These are phyloP conservation scores for Chionodraco myersi DNA, from an alignment of 2,113 vertebrate genomes.

Conservation along the genomic window DNA sequence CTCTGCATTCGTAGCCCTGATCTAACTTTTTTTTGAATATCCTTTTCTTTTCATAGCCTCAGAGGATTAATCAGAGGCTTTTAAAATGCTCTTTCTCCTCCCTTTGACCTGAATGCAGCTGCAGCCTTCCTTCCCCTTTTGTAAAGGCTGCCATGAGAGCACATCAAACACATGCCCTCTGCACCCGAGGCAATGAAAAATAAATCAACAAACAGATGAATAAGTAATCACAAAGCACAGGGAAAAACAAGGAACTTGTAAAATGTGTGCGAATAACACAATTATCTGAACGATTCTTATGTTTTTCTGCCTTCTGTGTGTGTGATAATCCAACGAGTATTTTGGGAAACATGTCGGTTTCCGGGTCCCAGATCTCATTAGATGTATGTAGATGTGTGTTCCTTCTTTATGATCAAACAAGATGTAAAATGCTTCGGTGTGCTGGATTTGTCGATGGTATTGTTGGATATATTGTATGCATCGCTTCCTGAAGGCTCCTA, in stretches of 20 bases:
- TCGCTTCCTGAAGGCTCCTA: slow-evolving; percentile 47
- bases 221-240: slow-evolving; percentile 67
- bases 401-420: slow-evolving; percentile 51
- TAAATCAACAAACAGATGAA: slow-evolving; percentile 81
- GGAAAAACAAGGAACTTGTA: slow-evolving; percentile 31
- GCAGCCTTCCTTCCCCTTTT: slow-evolving; percentile 51
- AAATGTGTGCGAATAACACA: slow-evolving; percentile 39
- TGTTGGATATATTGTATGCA: slow-evolving; percentile 33
- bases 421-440: slow-evolving; percentile 35
- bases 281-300: slow-evolving; percentile 41
- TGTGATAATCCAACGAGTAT: slow-evolving; percentile 46
- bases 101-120: slow-evolving; percentile 70
- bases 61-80: slow-evolving; percentile 63
- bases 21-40: slow-evolving; percentile 23
- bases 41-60: slow-evolving; percentile 29
- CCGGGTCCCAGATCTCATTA: slow-evolving; percentile 62
- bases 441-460: slow-evolving; percentile 26
- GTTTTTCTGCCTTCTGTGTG: slow-evolving; percentile 47
- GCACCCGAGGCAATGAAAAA: slow-evolving; percentile 73
- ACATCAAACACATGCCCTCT: slow-evolving; percentile 77
- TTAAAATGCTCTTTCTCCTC: slow-evolving; percentile 65
- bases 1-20: slow-evolving; percentile 6
- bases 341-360: slow-evolving; percentile 40
- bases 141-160: slow-evolving; percentile 63
- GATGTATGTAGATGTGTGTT: slow-evolving; percentile 46